A percentile compares a stretch with the other conserved stretches of the same genome.
Evolutionary conservation across 2,888 invertebrate species (phyloP).

Genomic region (Schizaphis graminum): DNA sequence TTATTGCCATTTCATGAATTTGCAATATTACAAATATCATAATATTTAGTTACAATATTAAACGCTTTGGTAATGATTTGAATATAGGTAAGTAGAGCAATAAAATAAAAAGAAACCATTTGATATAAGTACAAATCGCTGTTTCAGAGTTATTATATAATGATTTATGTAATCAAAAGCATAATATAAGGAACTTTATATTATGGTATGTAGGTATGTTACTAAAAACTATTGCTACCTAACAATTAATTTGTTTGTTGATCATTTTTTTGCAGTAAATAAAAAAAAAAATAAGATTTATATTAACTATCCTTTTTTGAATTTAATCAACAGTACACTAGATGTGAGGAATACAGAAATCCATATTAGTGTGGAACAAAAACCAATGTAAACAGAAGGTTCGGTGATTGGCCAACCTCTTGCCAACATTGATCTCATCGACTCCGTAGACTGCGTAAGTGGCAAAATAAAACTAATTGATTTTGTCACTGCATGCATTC

Average conservation of each 20-base stretch:
- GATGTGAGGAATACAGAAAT: conserved; percentile 81
- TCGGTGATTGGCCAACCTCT: conserved; percentile 84
- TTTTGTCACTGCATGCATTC: conserved; percentile 84
- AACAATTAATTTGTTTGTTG: neutral
- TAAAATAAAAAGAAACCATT: neutral
- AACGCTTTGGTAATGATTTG: neutral
- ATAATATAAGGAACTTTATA: conserved; percentile 39
- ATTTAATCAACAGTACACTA: conserved; percentile 83
- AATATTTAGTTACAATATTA: neutral
- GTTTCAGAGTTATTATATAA: neutral
- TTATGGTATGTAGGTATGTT: neutral
- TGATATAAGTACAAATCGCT: neutral
- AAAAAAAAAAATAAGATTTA: neutral
- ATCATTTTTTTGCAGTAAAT: neutral
- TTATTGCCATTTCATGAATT: neutral
- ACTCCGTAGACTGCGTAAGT: conserved; percentile 89
- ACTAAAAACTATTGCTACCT: neutral
- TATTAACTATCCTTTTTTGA: conserved; percentile 81
- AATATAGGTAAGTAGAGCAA: neutral
- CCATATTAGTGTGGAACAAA: conserved; percentile 84
- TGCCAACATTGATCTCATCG: conserved; percentile 86
- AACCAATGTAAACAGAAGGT: conserved; percentile 85
- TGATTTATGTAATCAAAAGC: neutral
- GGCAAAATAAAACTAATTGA: conserved; percentile 84
- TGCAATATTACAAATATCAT: neutral